Percentiles rank a stretch among this genome's conserved stretches.
Evolutionary conservation across 2,113 vertebrate genomes (phyloP).

Genomic region (Talpa occidentalis): DNA sequence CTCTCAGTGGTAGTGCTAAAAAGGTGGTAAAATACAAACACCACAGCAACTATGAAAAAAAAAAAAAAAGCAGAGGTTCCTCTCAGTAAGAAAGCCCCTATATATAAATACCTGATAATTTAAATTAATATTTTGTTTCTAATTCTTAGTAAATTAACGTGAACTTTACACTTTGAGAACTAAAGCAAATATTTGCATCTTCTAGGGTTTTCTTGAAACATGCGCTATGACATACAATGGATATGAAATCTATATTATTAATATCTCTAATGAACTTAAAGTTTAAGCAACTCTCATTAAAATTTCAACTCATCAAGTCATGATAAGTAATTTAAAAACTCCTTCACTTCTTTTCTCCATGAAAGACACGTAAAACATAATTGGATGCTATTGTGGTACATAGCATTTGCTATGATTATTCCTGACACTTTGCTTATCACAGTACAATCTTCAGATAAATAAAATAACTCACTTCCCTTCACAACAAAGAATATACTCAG

Average conservation of each 20-base stretch:
- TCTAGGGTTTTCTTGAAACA: slow-evolving; percentile 7
- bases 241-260: slow-evolving; percentile 40
- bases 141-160: not conserved
- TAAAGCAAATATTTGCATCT: not conserved
- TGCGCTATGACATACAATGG: slow-evolving; percentile 23
- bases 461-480: slow-evolving; percentile 85
- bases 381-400: slow-evolving; percentile 63
- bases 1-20: not conserved
- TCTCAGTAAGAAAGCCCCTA: not conserved
- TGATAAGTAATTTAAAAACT: slow-evolving; percentile 64
- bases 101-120: not conserved
- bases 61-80: not conserved
- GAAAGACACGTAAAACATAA: slow-evolving; percentile 57
- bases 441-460: slow-evolving; percentile 84
- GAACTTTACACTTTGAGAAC: not conserved
- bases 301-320: slow-evolving; percentile 30
- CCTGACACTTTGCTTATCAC: slow-evolving; percentile 81
- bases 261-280: slow-evolving; percentile 33
- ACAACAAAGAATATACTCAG: slow-evolving; percentile 81
- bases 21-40: not conserved
- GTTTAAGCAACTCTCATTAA: slow-evolving; percentile 57
- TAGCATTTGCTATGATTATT: slow-evolving; percentile 80
- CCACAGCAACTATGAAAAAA: not conserved
- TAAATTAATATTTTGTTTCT: not conserved
- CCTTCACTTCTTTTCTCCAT: slow-evolving; percentile 53